phyloP scores from a whole-genome alignment of 2,113 vertebrate genomes.

The Pitta sordida region DNA sequence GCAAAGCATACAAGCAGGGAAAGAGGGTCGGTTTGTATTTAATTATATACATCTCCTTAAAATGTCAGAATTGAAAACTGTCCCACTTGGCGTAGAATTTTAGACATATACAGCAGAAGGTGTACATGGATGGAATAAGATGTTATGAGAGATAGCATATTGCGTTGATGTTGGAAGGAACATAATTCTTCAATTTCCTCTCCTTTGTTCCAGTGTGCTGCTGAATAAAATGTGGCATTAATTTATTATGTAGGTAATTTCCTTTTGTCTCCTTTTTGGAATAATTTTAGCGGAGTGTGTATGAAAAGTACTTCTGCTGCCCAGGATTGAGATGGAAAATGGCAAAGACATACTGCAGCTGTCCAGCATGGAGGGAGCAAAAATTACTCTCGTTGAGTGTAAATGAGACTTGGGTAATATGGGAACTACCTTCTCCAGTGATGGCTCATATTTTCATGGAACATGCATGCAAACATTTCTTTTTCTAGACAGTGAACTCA shows the following conservation, averaged over 20 bases:
- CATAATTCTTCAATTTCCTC: constrained; percentile 49
- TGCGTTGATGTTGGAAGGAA: background rate
- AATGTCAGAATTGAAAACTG: background rate
- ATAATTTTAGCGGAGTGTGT: constrained; percentile 10
- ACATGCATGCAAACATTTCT: background rate
- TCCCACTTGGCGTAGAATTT: background rate
- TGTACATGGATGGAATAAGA: background rate
- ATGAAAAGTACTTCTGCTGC: constrained; percentile 32
- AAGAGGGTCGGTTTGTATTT: background rate
- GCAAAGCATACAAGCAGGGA: background rate
- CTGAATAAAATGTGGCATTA: constrained; percentile 29
- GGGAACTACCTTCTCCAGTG: background rate
- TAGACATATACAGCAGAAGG: background rate
- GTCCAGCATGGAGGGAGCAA: background rate
- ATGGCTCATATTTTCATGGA: background rate
- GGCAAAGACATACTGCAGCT: background rate
- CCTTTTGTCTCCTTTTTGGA: constrained; percentile 49
- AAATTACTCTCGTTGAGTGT: background rate
- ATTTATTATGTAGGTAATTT: constrained; percentile 62
- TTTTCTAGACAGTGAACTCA: background rate
- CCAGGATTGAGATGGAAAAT: background rate
- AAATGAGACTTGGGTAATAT: background rate
- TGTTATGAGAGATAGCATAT: background rate
- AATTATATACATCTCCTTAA: background rate
- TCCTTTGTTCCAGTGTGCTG: background rate